Evolutionary conservation across 2,888 invertebrate species (phyloP), one percentile per base, ranked within the genome.

Genomic region (Leptura quadrifasciata): DNA sequence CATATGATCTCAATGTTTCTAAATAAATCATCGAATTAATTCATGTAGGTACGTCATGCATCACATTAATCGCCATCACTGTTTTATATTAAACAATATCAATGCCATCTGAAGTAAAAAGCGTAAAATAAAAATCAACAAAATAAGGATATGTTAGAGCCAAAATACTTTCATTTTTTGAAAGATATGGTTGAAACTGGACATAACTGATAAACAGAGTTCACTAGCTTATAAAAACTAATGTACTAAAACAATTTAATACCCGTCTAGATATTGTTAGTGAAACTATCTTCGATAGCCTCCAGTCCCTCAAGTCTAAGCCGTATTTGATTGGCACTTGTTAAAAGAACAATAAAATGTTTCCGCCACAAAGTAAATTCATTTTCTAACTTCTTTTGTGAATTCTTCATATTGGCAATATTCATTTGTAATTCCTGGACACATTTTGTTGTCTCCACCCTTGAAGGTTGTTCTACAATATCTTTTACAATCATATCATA

Each of bases 401-500:
- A 31, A 8, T 58, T 27, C 47, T 72, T 75, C 24, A 75, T 64
- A 17, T 54, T 47, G 20, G n/a, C 39, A 52, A 78, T 60, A 39
- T 72, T 72, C 71, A 70, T 58, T 70, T 69, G 47, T 15, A 76
- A 47, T 20, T 78, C 63, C 57, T 64, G 31, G 21, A 75, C 64
- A 57, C 27, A 35, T 52, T 93, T 91, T 80, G 94, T 92, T 0
- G 95, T 96, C 80, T 95, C 94, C 85, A 94, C 94, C 83, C 98
- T 91, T 86, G 97, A 96, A 0, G 97, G 97, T 86, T 97, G 96
- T 85, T 95, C 93, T 83, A 94, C 94, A 78, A 98, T 98, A 0
- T 97, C 93, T 88, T 96, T 96, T 0, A 97, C 97, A 57, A 98
- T 86, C 12, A 97, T 94, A 90, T 98, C 97, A 89, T 98, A 98